Conservation (phyloP, 2,113 vertebrate genomes). For the Sceloporus undulatus region DNA sequence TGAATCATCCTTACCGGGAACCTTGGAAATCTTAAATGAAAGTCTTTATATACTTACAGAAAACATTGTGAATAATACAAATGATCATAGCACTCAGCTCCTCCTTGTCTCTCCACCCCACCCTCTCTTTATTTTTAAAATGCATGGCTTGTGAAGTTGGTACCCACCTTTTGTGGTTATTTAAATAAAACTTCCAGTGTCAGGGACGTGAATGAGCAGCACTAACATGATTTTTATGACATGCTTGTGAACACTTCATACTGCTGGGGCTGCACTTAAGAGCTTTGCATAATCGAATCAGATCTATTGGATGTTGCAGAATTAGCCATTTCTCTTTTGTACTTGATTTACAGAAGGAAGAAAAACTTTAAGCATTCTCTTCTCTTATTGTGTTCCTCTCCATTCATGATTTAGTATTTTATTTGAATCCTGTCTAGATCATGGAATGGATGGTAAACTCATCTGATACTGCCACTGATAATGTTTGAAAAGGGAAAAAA, state of each 20-base stretch:
- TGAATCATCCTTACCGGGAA: conserved; percentile 85
- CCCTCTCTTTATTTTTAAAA: conserved; percentile 20
- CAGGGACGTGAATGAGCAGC: conserved; percentile 60
- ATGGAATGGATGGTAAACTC: conserved; percentile 58
- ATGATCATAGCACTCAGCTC: conserved; percentile 33
- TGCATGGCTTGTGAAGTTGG: conserved; percentile 56
- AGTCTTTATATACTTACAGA: conserved; percentile 76
- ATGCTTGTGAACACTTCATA: conserved; percentile 70
- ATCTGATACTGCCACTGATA: conserved; percentile 57
- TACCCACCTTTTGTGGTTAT: conserved; percentile 57
- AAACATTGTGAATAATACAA: conserved; percentile 70
- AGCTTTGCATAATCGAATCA: conserved; percentile 73
- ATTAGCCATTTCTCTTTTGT: conserved; percentile 73
- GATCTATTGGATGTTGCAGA: conserved; percentile 65
- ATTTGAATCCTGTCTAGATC: conserved; percentile 64
- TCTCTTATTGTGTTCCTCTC: conserved; percentile 12
- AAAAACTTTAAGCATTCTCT: conserved; percentile 54
- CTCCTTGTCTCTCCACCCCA: neutral
- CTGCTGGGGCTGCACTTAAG: conserved; percentile 72
- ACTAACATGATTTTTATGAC: conserved; percentile 71
- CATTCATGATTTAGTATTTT: conserved; percentile 50
- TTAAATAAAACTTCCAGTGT: conserved; percentile 71
- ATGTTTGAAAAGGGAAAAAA: conserved; percentile 60
- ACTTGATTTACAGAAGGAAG: conserved; percentile 61
- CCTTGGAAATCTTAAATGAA: conserved; percentile 81